Conservation (phyloP, 2,113 vertebrate genomes). For the Psittacus erithacus region DNA sequence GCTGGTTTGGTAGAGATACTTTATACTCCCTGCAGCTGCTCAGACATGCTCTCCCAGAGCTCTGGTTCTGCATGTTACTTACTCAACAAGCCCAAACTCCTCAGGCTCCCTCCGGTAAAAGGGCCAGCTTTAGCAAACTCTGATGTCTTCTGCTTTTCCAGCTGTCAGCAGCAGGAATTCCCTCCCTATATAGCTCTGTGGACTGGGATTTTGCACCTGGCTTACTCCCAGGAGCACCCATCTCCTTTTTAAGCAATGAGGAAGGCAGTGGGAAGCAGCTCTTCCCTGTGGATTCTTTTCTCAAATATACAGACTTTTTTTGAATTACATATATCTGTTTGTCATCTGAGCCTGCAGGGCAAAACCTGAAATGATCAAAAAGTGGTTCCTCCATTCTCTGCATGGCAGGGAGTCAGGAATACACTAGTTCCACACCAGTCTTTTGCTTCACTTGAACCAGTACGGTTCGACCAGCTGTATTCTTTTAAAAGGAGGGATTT, state of each 20-base stretch:
- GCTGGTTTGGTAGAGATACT: conserved; percentile 1
- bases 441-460: neutral
- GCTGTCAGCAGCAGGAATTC: conserved; percentile 8
- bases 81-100: neutral
- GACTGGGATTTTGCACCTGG: neutral
- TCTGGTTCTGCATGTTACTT: neutral
- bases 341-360: neutral
- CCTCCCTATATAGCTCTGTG: neutral
- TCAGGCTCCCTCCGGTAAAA: neutral
- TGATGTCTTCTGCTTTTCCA: neutral
- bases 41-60: neutral
- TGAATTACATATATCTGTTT: neutral
- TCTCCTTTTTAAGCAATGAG: neutral
- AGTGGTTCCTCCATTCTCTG: neutral
- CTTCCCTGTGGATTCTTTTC: neutral
- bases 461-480: neutral
- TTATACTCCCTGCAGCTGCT: conserved; percentile 26
- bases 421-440: neutral
- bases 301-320: neutral
- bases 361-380: neutral
- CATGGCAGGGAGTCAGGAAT: neutral
- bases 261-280: neutral
- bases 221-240: neutral
- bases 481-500: neutral
- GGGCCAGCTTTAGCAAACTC: neutral